Base-by-base conservation (phyloP, 2,113 vertebrate genomes). In the Pollachius pollachius region DNA sequence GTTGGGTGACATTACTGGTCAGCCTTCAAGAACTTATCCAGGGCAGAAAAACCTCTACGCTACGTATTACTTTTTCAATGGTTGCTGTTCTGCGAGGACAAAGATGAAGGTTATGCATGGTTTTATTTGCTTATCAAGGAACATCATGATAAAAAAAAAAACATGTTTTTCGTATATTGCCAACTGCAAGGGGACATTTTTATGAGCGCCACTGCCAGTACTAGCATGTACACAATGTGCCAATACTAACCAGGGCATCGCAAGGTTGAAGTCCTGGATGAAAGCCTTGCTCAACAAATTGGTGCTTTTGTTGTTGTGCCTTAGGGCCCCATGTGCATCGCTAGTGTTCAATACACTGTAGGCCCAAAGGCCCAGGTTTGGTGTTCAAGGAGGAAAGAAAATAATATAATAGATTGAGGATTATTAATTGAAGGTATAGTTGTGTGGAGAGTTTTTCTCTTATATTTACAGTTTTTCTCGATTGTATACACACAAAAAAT, bases 121-220 rank as follows among this genome's bases (percentile, higher is more conserved):
- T 52, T 72, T 70, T 89, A 12, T 90, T 90, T 88, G 84, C 74
- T 9, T 48, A 76, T 48, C 75, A 48, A 57, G 83, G 77, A 74
- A 80, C 80, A 84, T 77, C 63, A 70, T 18, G 25, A 83, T 75
- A 87, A 85, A 48, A 48, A 13, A 48, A 8, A 48, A 34, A 88
- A 84, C 83, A 84, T 89, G 87, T 89, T 88, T 82, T 87, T 68
- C 75, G 54, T 56, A 65, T 78, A 56, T 64, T 78, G 78, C 58
- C 70, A 17, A 54, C 25, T 69, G 68, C 0, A 11, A 25, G 12
- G 75, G 79, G 79, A 84, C 82, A 81, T 73, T 68, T 72, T 68
- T 72, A 63, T 81, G 67, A 69, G 66, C 74, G 58, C 72, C 79
- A 78, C 69, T 76, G 77, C 74, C 84, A 83, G 73, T 54, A 67